A percentile compares a stretch with the other conserved stretches of the same genome.
These are phyloP conservation scores for Arrhamphus sclerolepis DNA, from an alignment of 2,797 vertebrate genomes.

Conservation along the genomic window DNA sequence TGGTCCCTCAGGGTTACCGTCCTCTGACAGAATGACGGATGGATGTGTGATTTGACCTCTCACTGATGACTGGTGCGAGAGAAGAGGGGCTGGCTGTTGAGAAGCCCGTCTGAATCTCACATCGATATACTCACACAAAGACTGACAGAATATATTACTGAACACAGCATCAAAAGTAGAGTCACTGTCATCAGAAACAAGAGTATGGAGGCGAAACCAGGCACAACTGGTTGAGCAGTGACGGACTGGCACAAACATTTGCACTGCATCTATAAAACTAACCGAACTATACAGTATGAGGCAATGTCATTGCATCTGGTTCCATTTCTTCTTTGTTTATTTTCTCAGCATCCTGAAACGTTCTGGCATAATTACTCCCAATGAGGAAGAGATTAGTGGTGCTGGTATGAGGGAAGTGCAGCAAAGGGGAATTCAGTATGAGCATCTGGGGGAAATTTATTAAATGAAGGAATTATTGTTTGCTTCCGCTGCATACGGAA, in stretches of 20 bases:
- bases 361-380: slow-evolving; percentile 61
- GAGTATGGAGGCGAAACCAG: neutral
- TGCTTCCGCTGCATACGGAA: slow-evolving; percentile 31
- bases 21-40: slow-evolving; percentile 77
- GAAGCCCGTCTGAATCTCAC: slow-evolving; percentile 21
- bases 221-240: neutral
- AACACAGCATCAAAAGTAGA: slow-evolving; percentile 10
- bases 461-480: slow-evolving; percentile 37
- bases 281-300: slow-evolving; percentile 18
- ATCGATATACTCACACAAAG: slow-evolving; percentile 8
- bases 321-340: slow-evolving; percentile 60
- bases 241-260: slow-evolving; percentile 12
- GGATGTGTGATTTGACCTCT: slow-evolving; percentile 50
- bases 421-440: slow-evolving; percentile 31
- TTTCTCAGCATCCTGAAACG: slow-evolving; percentile 63
- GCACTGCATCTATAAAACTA: slow-evolving; percentile 5
- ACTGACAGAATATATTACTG: neutral
- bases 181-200: slow-evolving; percentile 6
- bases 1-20: slow-evolving; percentile 49
- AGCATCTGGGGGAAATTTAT: slow-evolving; percentile 61
- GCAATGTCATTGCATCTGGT: slow-evolving; percentile 56
- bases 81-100: neutral
- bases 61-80: slow-evolving; percentile 17
- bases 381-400: slow-evolving; percentile 63
- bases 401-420: slow-evolving; percentile 46